These are phyloP conservation scores for Corynorhinus townsendii DNA, from an alignment of 2,113 vertebrate genomes.

Conservation along the genomic window DNA sequence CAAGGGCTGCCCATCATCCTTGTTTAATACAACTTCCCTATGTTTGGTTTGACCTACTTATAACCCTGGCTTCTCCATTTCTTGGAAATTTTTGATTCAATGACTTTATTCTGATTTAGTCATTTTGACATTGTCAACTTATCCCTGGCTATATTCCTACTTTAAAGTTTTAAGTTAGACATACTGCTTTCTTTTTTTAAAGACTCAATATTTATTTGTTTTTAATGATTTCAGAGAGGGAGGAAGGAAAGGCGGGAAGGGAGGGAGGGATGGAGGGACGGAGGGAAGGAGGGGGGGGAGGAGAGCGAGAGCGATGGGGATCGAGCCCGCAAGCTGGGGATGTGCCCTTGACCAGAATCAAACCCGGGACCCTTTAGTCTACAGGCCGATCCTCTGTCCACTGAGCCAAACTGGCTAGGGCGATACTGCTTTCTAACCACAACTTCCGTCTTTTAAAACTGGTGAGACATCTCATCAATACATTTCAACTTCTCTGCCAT, in stretches of 20 bases:
- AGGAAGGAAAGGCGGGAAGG: too few species aligned
- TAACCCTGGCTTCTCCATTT: not conserved
- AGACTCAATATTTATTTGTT: too few species aligned
- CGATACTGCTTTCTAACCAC: not conserved
- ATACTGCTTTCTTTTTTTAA: not conserved
- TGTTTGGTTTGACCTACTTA: not conserved
- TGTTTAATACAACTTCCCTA: not conserved
- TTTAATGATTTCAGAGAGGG: too few species aligned
- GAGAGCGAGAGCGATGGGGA: too few species aligned
- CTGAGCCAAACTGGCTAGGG: too few species aligned
- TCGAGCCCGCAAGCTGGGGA: too few species aligned
- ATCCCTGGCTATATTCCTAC: not conserved
- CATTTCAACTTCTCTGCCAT: not conserved
- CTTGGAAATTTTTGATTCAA: not conserved
- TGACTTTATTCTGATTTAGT: slow-evolving; percentile 29
- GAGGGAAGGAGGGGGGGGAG: too few species aligned
- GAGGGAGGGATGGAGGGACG: too few species aligned
- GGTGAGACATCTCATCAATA: not conserved
- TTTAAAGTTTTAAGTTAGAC: not conserved
- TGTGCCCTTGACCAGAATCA: too few species aligned
- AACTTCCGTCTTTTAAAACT: not conserved
- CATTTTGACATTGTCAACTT: not conserved
- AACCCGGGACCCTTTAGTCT: too few species aligned
- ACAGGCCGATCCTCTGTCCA: too few species aligned
- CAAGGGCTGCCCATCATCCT: not conserved